These are phyloP conservation scores for Eleutherodactylus coqui DNA, from an alignment of 2,797 vertebrate species.

Conservation along the genomic window DNA sequence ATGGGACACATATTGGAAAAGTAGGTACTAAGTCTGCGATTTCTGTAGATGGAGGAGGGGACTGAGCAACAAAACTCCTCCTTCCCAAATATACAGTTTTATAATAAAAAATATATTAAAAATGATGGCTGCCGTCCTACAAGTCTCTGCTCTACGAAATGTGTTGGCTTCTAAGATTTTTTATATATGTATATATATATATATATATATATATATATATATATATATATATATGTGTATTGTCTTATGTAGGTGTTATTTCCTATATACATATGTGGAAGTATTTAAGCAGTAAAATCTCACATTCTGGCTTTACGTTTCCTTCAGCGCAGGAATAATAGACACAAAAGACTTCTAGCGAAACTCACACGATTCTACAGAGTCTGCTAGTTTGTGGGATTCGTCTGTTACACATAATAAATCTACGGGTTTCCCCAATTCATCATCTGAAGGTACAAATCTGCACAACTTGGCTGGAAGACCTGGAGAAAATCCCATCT, in stretches of 20 bases:
- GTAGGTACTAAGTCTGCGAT: no score
- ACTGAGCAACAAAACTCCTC: no score
- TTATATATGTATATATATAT: no score
- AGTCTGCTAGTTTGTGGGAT: constrained; percentile 36
- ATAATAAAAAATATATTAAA: no score
- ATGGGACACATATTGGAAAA: no score
- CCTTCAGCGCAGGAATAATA: not conserved
- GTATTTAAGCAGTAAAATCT: not conserved
- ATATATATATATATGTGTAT: no score
- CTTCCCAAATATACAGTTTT: no score
- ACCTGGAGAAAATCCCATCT: not conserved
- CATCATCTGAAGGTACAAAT: constrained; percentile 15
- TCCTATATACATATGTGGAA: not conserved
- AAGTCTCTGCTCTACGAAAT: no score
- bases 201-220: no score
- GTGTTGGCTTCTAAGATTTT: no score
- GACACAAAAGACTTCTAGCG: constrained; percentile 8
- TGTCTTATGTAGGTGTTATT: not conserved
- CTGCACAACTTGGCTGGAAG: constrained; percentile 16
- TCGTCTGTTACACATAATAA: constrained; percentile 43
- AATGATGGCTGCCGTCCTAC: no score
- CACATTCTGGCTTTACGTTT: not conserved
- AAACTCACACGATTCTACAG: not conserved
- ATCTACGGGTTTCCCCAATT: constrained; percentile 14
- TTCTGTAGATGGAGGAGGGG: no score